Evolutionary conservation across 2,113 vertebrate species (phyloP), one percentile per base, ranked within the genome.

Genomic region (Bujurquina vittata): DNA sequence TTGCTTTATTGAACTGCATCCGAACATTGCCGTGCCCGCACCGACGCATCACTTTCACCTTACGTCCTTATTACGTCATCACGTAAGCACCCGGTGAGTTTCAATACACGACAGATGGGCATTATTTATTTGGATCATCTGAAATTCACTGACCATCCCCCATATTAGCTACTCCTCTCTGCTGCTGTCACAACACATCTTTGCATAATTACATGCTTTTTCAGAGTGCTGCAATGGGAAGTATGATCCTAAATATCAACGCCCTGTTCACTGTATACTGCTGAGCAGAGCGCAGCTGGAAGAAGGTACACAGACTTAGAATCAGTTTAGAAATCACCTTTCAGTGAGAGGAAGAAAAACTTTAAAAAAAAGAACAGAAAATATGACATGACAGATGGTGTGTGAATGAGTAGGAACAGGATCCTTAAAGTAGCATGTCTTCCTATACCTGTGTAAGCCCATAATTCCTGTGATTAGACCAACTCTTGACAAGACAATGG

Each of bases 151-250:
- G 67, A 54, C 46, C 67, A 72, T 54, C 67, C 67, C 46, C 67
- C 46, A 57, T 33, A 31, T 80, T 81, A 75, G 63, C 82, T 72
- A 46, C 73, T 62, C 43, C 72, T 86, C 40, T 85, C n/a, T 83
- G 79, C 56, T 80, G 67, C 88, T 86, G 86, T 88, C 87, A 85
- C 88, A 88, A 87, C 90, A 75, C 61, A 90, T 89, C 86, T 94
- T 94, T 89, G 91, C 82, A 89, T 90, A 94, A 93, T 92, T 10
- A 80, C 87, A 69, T 91, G 84, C 90, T 93, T 92, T 92, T 94
- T 90, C 76, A 87, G 85, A 86, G 86, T 73, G 84, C 89, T 82
- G 82, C 69, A 86, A 92, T 78, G 86, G 83, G 81, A 85, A 88
- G 93, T 87, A 84, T 86, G 89, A 92, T 90, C 73, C 89, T 77